These are phyloP conservation scores for Pelvicachromis taeniatus DNA, from an alignment of 2,113 vertebrate genomes.

Conservation along the genomic window DNA sequence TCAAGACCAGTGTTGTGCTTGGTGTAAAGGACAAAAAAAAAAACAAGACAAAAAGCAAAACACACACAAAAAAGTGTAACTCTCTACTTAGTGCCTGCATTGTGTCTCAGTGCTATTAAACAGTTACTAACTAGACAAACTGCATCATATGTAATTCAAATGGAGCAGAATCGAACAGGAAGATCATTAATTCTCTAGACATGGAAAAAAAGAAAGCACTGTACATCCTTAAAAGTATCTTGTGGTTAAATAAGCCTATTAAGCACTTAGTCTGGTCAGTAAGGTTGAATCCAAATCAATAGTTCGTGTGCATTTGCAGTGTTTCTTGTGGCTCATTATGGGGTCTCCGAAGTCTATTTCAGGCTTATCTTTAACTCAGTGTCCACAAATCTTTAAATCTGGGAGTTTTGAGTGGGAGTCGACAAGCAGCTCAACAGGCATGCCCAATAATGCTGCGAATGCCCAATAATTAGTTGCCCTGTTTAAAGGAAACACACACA, in stretches of 20 bases:
- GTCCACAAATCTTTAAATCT: conserved; percentile 32
- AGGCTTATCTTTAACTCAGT: not conserved
- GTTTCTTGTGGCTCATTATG: conserved; percentile 48
- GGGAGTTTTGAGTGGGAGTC: not conserved
- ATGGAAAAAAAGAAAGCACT: not conserved
- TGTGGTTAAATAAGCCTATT: conserved; percentile 59
- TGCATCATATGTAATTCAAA: not conserved
- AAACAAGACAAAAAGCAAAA: not conserved
- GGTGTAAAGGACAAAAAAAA: not conserved
- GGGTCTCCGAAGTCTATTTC: not conserved
- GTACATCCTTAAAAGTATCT: conserved; percentile 21
- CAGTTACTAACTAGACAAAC: conserved; percentile 11
- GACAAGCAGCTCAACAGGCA: not conserved
- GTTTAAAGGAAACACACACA: conserved; percentile 1
- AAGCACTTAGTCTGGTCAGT: conserved; percentile 46
- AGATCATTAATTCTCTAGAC: conserved; percentile 39
- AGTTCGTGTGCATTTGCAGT: conserved; percentile 16
- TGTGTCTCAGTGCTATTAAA: not conserved
- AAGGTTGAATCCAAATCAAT: conserved; percentile 51
- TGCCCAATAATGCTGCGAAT: not conserved
- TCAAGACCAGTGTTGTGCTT: not conserved
- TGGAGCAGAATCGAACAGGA: not conserved
- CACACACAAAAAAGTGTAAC: not conserved
- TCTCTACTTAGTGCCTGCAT: not conserved
- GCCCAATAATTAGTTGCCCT: conserved; percentile 24